Percentiles rank a stretch among this genome's conserved stretches.
Evolutionary conservation across 2,113 vertebrate species (phyloP).

Genomic region (Casuarius casuarius): DNA sequence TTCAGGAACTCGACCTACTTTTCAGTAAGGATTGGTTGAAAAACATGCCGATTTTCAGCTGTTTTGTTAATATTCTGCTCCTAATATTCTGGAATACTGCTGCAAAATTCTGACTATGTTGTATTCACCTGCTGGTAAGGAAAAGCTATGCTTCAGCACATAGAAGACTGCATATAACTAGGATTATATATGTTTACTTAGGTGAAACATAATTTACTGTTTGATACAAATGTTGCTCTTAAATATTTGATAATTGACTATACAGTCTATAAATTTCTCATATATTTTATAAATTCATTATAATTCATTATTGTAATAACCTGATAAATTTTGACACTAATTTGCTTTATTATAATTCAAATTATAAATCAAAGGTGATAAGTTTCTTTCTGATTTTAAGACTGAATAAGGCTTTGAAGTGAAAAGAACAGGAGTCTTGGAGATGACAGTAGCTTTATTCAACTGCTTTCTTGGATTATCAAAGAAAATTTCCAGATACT

Average conservation of each 20-base stretch:
- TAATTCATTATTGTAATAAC: not conserved
- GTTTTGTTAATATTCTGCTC: not conserved
- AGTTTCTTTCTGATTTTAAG: not conserved
- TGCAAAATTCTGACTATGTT: not conserved
- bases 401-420: not conserved
- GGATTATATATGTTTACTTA: not conserved
- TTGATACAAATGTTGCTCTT: not conserved
- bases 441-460: not conserved
- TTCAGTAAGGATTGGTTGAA: not conserved
- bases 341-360: not conserved
- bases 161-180: not conserved
- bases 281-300: not conserved
- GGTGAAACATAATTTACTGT: not conserved
- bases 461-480: not conserved
- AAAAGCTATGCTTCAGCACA: not conserved
- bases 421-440: not conserved
- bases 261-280: not conserved
- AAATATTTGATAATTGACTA: not conserved
- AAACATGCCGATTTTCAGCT: not conserved
- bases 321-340: not conserved
- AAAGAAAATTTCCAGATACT: not conserved
- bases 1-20: not conserved
- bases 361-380: not conserved
- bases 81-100: not conserved
- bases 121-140: not conserved